Evolutionary conservation across 2,113 vertebrate species (phyloP).

Genomic region (Coptodon bakossiorum): DNA sequence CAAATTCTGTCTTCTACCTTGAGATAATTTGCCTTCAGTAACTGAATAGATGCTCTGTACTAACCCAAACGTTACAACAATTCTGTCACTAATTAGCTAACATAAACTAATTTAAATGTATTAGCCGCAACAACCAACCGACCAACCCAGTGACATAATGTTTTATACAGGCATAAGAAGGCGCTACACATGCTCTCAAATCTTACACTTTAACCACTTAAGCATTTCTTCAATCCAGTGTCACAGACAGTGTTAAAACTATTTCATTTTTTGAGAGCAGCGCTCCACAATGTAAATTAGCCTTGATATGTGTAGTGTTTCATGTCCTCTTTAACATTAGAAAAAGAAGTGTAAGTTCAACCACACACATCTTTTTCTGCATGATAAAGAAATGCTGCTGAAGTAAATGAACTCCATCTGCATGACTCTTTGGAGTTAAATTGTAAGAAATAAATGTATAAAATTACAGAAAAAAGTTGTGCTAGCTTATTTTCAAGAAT

Average conservation of each 20-base stretch:
- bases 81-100: not conserved
- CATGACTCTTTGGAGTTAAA: not conserved
- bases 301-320: not conserved
- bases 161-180: accelerated
- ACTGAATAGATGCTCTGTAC: not conserved
- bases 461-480: not conserved
- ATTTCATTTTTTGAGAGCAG: not conserved
- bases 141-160: not conserved
- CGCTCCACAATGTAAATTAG: not conserved
- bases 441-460: not conserved
- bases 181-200: not conserved
- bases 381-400: not conserved
- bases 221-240: not conserved
- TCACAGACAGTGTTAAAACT: not conserved
- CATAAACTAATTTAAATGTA: not conserved
- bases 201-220: not conserved
- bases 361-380: accelerated
- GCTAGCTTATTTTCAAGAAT: not conserved
- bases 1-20: not conserved
- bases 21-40: not conserved
- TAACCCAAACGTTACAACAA: not conserved
- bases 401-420: accelerated
- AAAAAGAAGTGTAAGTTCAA: not conserved
- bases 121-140: not conserved
- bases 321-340: not conserved